phyloP scores from a whole-genome alignment of 2,888 invertebrate genomes.

The Bursaphelenchus okinawaensis region DNA sequence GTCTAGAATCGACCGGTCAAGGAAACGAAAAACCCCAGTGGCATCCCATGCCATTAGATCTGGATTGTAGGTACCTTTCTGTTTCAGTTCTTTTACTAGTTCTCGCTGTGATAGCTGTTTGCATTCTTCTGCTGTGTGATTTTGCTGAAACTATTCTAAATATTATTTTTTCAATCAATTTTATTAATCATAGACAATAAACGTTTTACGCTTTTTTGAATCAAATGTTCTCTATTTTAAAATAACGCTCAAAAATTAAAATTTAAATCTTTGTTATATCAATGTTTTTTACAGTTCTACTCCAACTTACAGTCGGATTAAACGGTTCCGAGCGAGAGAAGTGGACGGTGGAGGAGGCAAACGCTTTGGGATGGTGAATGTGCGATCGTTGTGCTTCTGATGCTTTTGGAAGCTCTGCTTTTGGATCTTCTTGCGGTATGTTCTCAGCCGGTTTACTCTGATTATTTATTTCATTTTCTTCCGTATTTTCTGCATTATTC shows the following conservation, averaged over 20 bases:
- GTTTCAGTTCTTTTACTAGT: slow-evolving; percentile 36
- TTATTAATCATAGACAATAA: too few species aligned
- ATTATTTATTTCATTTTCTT: too few species aligned
- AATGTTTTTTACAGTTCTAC: too few species aligned
- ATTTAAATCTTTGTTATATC: not conserved
- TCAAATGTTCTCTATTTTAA: too few species aligned
- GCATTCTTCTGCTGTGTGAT: slow-evolving; percentile 39
- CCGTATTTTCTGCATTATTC: too few species aligned
- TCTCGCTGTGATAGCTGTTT: slow-evolving; percentile 34
- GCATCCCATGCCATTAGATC: slow-evolving; percentile 58
- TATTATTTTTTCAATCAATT: too few species aligned
- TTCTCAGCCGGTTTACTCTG: not conserved
- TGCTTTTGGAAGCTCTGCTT: not conserved
- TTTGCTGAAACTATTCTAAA: slow-evolving; percentile 12
- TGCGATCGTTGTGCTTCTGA: not conserved
- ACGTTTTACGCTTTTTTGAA: too few species aligned
- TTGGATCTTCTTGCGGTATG: too few species aligned
- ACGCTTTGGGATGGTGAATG: not conserved
- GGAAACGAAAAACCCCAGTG: slow-evolving; percentile 54
- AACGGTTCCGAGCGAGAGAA: not conserved
- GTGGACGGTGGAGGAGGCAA: not conserved
- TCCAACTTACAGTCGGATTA: not conserved
- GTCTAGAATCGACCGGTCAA: slow-evolving; percentile 51
- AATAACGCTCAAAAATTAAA: too few species aligned
- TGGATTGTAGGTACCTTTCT: slow-evolving; percentile 53